Percentiles rank a stretch among this genome's conserved stretches.
Evolutionary conservation across 2,113 vertebrate species (phyloP).

Genomic region (Cepphus grylle): DNA sequence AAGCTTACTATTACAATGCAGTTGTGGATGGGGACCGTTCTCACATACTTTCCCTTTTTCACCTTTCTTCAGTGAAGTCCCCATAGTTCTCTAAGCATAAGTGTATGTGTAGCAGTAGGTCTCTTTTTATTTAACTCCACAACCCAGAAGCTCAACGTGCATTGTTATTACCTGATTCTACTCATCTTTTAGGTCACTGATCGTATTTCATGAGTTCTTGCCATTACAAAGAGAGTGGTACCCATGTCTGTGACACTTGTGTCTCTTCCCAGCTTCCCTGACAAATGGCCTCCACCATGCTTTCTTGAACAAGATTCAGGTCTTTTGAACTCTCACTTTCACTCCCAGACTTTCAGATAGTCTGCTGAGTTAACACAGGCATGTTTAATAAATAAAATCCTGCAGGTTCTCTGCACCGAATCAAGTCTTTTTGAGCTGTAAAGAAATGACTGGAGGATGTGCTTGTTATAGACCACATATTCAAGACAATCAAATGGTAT

Average conservation of each 20-base stretch:
- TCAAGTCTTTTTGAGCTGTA: background rate
- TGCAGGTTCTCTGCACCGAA: background rate
- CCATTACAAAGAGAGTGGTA: background rate
- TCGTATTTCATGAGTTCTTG: background rate
- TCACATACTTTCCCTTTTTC: background rate
- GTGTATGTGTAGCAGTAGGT: background rate
- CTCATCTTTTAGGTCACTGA: background rate
- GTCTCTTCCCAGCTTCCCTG: conserved; percentile 2
- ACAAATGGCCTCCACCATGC: background rate
- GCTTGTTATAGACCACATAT: background rate
- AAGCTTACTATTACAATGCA: background rate
- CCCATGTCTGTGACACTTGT: background rate
- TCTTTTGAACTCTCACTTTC: background rate
- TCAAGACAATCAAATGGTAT: background rate
- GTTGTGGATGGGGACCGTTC: background rate
- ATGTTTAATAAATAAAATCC: conserved; percentile 30
- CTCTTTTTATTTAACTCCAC: background rate
- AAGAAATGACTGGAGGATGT: background rate
- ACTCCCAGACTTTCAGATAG: background rate
- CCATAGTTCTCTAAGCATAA: background rate
- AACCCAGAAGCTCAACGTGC: background rate
- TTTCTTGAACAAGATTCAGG: background rate
- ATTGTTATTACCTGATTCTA: background rate
- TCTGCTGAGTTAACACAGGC: background rate
- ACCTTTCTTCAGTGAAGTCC: background rate